Evolutionary conservation across 2,113 vertebrate genomes (phyloP), one percentile per base, ranked within the genome.

Genomic region (Blennius ocellaris): DNA sequence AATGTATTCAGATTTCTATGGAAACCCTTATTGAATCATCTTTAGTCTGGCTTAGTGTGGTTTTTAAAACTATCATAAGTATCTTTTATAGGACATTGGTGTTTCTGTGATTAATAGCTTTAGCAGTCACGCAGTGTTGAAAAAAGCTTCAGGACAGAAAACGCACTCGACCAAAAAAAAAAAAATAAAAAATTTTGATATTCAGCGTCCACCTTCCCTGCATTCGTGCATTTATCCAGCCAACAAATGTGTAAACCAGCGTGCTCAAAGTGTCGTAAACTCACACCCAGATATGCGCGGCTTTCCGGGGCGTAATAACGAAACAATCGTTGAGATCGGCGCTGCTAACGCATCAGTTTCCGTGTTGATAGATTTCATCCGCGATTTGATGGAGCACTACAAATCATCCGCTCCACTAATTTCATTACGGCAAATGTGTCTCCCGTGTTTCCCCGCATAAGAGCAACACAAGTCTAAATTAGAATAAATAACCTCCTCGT

Each of bases 391-490:
- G 58, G 71, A 73, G 73, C 11, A 11, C 78, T 58, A 81, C 78
- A 89, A 89, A 89, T 85, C 81, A 90, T 48, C 37, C 2, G 68
- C 89, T 81, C 71, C 15, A 0, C 84, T 90, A 90, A 89, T 87
- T 90, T 88, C 88, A 89, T 92, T 92, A 90, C 90, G 81, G 54
- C 5, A 80, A 90, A 89, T 89, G 86, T 85, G 87, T 67, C 67
- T 74, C 76, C 77, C 90, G 87, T 76, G 86, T 85, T 78, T 78
- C 53, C 78, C 44, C 41, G 16, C 76, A 38, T 48, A 69, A 36
- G 77, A 47, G 63, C 77, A 30, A 77, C 78, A 59, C 30, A 48
- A 67, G 71, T 48, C 75, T 80, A 57, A 87, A 84, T 65, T 66
- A 74, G 82, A 86, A 84, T 85, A 84, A 90, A 86, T 79, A 84